Percentiles rank a stretch among this genome's conserved stretches.
These are phyloP conservation scores for Chironomus tentans DNA, from an alignment of 2,888 invertebrate genomes.

Conservation along the genomic window DNA sequence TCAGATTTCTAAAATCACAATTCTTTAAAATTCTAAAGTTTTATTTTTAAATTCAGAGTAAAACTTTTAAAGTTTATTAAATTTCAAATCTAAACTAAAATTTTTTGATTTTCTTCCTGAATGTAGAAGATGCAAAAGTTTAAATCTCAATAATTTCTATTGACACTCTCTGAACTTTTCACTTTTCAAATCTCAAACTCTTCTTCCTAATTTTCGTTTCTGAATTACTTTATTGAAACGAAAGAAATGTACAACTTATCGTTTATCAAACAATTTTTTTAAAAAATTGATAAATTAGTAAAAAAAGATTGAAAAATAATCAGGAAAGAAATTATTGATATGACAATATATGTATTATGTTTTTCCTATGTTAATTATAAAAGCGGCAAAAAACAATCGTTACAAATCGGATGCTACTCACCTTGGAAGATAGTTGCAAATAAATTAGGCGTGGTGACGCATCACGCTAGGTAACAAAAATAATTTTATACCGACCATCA, in stretches of 20 bases:
- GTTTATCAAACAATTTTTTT: not conserved
- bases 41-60: too few species aligned
- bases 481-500: slow-evolving; percentile 1
- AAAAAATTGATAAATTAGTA: not conserved
- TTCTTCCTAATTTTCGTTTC: not conserved
- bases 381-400: slow-evolving; percentile 51
- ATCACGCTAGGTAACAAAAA: slow-evolving; percentile 34
- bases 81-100: too few species aligned
- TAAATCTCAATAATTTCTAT: not conserved
- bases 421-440: slow-evolving; percentile 91
- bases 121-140: too few species aligned
- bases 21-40: too few species aligned
- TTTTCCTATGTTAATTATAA: slow-evolving; percentile 29
- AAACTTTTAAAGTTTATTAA: too few species aligned
- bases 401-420: slow-evolving; percentile 63
- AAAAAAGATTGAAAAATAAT: not conserved
- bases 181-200: not conserved
- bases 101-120: too few species aligned
- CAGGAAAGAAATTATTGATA: slow-evolving; percentile 13
- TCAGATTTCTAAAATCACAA: too few species aligned
- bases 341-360: slow-evolving; percentile 13
- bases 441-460: slow-evolving; percentile 79
- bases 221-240: too few species aligned
- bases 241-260: not conserved
- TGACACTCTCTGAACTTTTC: not conserved